Evolutionary conservation across 2,888 invertebrate species (phyloP).

Genomic region (Temnothorax unifasciatus): DNA sequence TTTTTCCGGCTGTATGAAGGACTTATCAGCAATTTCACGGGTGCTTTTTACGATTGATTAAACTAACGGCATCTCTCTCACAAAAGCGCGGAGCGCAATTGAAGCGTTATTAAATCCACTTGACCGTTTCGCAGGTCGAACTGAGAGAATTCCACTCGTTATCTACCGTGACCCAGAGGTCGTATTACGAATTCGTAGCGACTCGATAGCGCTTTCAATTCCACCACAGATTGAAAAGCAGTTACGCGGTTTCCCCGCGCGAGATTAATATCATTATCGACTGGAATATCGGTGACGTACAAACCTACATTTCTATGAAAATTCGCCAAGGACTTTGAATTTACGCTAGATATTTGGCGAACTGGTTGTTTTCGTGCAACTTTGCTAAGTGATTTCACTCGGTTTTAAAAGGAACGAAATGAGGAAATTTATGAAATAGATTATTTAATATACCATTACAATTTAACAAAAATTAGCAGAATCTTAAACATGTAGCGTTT

Average conservation of each 20-base stretch:
- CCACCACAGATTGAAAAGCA: conserved; percentile 30
- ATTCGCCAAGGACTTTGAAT: conserved; percentile 10
- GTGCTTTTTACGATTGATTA: conserved; percentile 60
- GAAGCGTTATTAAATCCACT: conserved; percentile 70
- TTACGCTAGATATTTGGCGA: neutral
- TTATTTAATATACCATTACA: neutral
- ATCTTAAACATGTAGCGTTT: conserved; percentile 1
- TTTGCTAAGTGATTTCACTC: neutral
- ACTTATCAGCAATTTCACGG: conserved; percentile 64
- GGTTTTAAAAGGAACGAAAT: neutral
- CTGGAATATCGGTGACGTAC: conserved; percentile 32
- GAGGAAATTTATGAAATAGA: neutral
- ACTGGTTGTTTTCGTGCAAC: neutral
- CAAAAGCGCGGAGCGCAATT: conserved; percentile 51
- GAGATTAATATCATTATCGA: conserved; percentile 54
- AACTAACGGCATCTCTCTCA: conserved; percentile 35
- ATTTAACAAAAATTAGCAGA: neutral
- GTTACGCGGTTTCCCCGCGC: conserved; percentile 21
- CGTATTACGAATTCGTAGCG: conserved; percentile 9
- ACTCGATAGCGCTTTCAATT: conserved; percentile 37
- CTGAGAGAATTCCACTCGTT: conserved; percentile 62
- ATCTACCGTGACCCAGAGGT: conserved; percentile 56
- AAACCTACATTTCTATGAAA: neutral
- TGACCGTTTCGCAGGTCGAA: conserved; percentile 44
- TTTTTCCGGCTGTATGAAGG: conserved; percentile 53